Conservation (phyloP, 2,797 vertebrate genomes). For the Hylomyscus alleni region DNA sequence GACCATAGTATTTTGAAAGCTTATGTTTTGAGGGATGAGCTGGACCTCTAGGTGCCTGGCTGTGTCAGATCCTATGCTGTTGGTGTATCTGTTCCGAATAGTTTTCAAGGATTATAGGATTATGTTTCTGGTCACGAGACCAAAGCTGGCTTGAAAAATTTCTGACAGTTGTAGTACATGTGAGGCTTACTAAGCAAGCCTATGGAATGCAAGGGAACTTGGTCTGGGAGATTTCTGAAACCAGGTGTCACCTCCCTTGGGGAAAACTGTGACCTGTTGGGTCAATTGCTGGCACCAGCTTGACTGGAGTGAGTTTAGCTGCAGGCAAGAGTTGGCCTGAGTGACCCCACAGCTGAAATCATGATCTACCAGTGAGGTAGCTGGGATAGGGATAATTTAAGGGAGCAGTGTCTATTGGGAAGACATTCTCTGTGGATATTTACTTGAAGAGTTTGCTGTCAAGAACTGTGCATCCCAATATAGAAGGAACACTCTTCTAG, state of each 20-base stretch:
- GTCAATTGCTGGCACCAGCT: conserved; percentile 74
- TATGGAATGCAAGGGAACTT: conserved; percentile 64
- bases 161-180: conserved; percentile 75
- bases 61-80: conserved; percentile 54
- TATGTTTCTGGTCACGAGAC: conserved; percentile 67
- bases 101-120: conserved; percentile 76
- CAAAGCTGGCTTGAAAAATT: conserved; percentile 71
- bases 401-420: not conserved
- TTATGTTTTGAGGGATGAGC: not conserved
- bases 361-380: not conserved
- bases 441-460: conserved; percentile 24
- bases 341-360: conserved; percentile 47
- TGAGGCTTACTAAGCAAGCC: conserved; percentile 62
- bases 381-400: not conserved
- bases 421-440: not conserved
- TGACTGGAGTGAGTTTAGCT: conserved; percentile 64
- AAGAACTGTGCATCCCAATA: not conserved
- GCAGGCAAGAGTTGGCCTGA: conserved; percentile 53
- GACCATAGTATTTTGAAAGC: not conserved
- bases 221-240: conserved; percentile 54
- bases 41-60: conserved; percentile 50
- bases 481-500: not conserved
- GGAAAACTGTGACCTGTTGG: conserved; percentile 67
- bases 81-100: conserved; percentile 70
- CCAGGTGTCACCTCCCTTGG: conserved; percentile 68